Percentiles rank a stretch among this genome's conserved stretches.
phyloP scores from a whole-genome alignment of 1,140 invertebrate genomes.

The Solenopsis invicta region DNA sequence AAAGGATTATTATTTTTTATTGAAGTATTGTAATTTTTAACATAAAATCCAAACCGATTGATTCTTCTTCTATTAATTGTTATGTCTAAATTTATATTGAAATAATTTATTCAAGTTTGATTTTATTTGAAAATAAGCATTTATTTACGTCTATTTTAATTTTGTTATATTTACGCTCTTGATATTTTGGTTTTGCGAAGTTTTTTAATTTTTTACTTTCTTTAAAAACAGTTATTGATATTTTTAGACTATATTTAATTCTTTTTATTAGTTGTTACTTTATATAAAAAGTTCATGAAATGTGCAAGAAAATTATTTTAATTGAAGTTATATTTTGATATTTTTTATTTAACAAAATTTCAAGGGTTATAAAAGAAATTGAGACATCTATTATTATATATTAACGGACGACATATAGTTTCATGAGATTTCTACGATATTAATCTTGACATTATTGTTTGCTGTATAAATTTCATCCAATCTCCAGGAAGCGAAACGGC shows the following conservation, averaged over 20 bases:
- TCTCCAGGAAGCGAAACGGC: background rate
- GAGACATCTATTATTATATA: background rate
- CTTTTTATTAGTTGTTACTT: background rate
- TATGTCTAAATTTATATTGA: background rate
- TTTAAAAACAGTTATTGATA: background rate
- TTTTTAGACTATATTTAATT: background rate
- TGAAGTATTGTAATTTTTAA: background rate
- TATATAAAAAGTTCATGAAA: background rate
- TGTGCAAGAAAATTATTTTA: background rate
- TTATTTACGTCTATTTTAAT: background rate
- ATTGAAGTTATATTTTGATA: background rate
- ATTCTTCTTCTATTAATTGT: background rate
- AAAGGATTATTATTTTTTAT: constrained; percentile 11
- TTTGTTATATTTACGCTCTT: background rate
- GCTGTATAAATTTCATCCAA: background rate
- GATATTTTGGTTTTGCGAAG: background rate
- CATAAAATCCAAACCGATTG: background rate
- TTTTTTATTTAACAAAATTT: background rate
- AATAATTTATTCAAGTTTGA: constrained; percentile 8
- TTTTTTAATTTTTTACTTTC: background rate
- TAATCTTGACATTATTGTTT: constrained; percentile 3
- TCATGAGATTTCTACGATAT: background rate
- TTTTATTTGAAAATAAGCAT: background rate
- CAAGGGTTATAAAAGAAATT: background rate
- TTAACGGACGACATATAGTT: background rate